phyloP scores from a whole-genome alignment of 37 sponge, comb jelly and placozoan genomes.

The Oscarella lobularis region DNA sequence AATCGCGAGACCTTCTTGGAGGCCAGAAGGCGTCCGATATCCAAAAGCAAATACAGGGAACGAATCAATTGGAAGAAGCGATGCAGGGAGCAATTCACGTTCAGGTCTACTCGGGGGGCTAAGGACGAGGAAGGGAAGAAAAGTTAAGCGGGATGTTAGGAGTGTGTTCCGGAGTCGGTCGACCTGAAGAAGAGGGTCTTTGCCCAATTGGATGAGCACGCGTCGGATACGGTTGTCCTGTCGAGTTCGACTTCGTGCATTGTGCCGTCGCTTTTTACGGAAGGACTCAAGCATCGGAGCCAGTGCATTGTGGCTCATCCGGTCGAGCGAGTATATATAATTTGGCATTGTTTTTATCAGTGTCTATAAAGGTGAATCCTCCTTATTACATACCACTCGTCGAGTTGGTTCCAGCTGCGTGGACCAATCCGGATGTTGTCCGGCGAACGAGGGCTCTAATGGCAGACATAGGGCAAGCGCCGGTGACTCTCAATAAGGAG shows the following conservation, averaged over 20 bases:
- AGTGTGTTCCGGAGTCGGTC: conserved; percentile 83
- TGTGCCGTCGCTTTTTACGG: conserved; percentile 60
- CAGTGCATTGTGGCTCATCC: conserved; percentile 93
- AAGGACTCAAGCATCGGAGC: conserved; percentile 45
- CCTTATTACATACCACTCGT: conserved; percentile 75
- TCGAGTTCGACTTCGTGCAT: conserved; percentile 91
- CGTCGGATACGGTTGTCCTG: conserved; percentile 41
- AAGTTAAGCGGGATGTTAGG: too few species aligned
- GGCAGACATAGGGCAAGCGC: conserved; percentile 69
- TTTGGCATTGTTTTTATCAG: neutral
- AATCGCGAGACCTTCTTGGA: conserved; percentile 40
- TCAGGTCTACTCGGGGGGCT: conserved; percentile 38
- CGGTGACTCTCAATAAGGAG: conserved; percentile 72
- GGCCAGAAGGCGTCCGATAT: conserved; percentile 37
- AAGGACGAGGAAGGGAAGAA: neutral
- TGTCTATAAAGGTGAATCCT: conserved; percentile 50
- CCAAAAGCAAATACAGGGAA: conserved; percentile 14
- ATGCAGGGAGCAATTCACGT: conserved; percentile 55
- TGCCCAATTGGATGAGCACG: conserved; percentile 45
- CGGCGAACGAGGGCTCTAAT: conserved; percentile 32
- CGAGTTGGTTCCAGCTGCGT: conserved; percentile 74
- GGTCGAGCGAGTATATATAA: conserved; percentile 15
- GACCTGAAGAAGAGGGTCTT: conserved; percentile 77
- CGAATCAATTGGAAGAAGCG: conserved; percentile 31
- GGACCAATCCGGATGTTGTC: conserved; percentile 38